Percentiles rank a stretch among this genome's conserved stretches.
These are phyloP conservation scores for Porphyrio hochstetteri DNA, from an alignment of 2,113 vertebrate species.

Conservation along the genomic window DNA sequence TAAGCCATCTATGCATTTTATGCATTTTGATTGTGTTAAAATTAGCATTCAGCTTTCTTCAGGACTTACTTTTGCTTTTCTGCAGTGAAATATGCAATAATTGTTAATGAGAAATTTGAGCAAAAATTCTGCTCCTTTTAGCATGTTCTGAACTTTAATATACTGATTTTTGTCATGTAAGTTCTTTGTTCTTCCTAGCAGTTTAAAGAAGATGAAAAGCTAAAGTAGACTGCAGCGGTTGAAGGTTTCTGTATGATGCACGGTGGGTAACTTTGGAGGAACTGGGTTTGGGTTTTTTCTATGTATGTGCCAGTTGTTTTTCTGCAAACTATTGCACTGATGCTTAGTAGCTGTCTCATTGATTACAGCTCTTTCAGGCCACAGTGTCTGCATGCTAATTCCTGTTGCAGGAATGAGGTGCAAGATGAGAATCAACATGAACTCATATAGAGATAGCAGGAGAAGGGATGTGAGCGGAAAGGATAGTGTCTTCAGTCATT, in stretches of 20 bases:
- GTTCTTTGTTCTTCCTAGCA: background rate
- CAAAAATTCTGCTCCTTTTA: background rate
- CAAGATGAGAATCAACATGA: background rate
- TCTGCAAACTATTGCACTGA: background rate
- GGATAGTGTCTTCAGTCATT: background rate
- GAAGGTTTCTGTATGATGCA: background rate
- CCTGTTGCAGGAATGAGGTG: background rate
- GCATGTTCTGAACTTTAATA: background rate
- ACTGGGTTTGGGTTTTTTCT: background rate
- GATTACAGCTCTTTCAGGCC: background rate
- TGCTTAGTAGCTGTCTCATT: background rate
- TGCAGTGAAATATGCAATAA: background rate
- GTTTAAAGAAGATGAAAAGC: background rate
- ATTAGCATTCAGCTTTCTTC: slow-evolving; percentile 6
- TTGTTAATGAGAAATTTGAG: slow-evolving; percentile 10
- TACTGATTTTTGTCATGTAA: background rate
- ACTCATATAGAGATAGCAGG: background rate
- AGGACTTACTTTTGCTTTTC: background rate
- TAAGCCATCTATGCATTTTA: background rate
- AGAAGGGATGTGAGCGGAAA: background rate
- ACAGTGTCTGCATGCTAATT: background rate
- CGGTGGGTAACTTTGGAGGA: background rate
- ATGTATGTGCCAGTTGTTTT: background rate
- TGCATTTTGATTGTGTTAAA: slow-evolving; percentile 43
- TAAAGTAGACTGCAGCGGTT: background rate